Conservation (phyloP, 1,140 invertebrate genomes). For the Matsumurasca onukii region DNA sequence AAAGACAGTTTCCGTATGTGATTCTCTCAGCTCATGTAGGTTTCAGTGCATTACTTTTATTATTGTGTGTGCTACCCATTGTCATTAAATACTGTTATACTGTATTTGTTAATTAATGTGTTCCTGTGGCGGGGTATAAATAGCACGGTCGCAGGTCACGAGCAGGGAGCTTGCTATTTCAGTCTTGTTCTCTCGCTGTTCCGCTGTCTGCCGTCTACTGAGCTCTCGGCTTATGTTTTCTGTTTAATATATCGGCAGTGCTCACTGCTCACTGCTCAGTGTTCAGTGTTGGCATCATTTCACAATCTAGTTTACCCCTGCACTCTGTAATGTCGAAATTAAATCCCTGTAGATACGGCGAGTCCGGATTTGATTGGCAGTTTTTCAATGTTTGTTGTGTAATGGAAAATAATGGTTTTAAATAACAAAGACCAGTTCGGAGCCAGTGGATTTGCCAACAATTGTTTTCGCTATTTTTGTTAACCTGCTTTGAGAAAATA, state of each 20-base stretch:
- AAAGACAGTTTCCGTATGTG: too few relatives aligned
- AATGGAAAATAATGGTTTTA: not conserved
- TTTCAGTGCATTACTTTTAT: not conserved
- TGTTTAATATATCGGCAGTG: not conserved
- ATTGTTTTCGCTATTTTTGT: not conserved
- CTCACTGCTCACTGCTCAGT: not conserved
- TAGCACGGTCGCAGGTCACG: conserved; percentile 16
- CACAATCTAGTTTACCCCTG: not conserved
- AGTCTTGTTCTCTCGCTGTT: not conserved
- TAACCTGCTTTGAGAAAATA: not conserved
- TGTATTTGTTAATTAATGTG: conserved; percentile 26
- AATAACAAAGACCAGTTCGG: not conserved
- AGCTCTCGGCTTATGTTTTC: not conserved
- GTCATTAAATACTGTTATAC: conserved; percentile 25
- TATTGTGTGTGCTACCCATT: conserved; percentile 14
- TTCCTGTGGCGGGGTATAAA: conserved; percentile 19
- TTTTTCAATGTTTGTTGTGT: not conserved
- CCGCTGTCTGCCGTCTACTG: not conserved
- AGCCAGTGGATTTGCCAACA: not conserved
- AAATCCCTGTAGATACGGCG: not conserved
- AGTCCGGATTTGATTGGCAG: not conserved
- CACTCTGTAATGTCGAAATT: not conserved
- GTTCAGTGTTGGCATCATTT: not conserved
- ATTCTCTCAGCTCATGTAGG: too few relatives aligned
- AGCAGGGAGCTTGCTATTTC: not conserved